These are phyloP conservation scores for Eumeta japonica DNA, from an alignment of 1,140 invertebrate species.

Conservation along the genomic window DNA sequence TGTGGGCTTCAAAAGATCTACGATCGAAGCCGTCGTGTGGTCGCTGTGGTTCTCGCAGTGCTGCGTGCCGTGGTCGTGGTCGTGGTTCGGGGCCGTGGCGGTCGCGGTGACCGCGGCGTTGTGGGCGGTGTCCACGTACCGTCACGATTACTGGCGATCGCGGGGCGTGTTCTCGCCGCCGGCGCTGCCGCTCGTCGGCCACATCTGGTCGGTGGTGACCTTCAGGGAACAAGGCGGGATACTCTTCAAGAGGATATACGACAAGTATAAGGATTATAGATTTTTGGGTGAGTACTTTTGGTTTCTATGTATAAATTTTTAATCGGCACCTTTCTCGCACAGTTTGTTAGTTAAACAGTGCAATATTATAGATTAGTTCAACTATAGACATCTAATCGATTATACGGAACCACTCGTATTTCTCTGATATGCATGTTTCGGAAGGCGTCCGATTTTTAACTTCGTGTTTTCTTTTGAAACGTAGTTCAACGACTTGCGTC, in stretches of 20 bases:
- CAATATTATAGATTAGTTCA: too few species aligned
- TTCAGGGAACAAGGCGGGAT: slow-evolving; percentile 43
- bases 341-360: too few species aligned
- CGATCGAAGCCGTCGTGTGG: slow-evolving; percentile 21
- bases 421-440: too few species aligned
- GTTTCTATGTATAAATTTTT: neutral
- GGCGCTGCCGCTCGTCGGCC: slow-evolving; percentile 34
- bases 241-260: slow-evolving; percentile 42
- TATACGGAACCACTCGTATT: too few species aligned
- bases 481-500: too few species aligned
- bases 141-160: slow-evolving; percentile 38
- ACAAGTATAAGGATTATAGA: slow-evolving; percentile 28
- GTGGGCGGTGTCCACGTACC: slow-evolving; percentile 34
- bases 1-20: slow-evolving; percentile 35
- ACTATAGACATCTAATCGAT: too few species aligned
- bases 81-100: too few species aligned
- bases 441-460: too few species aligned
- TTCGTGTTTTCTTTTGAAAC: too few species aligned
- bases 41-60: slow-evolving; percentile 26
- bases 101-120: too few species aligned
- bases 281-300: slow-evolving; percentile 34
- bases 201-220: slow-evolving; percentile 32
- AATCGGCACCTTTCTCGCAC: too few species aligned
- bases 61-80: slow-evolving; percentile 19
- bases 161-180: slow-evolving; percentile 39